Evolutionary conservation across 2,113 vertebrate genomes (phyloP).

Genomic region (Alouatta palliata): DNA sequence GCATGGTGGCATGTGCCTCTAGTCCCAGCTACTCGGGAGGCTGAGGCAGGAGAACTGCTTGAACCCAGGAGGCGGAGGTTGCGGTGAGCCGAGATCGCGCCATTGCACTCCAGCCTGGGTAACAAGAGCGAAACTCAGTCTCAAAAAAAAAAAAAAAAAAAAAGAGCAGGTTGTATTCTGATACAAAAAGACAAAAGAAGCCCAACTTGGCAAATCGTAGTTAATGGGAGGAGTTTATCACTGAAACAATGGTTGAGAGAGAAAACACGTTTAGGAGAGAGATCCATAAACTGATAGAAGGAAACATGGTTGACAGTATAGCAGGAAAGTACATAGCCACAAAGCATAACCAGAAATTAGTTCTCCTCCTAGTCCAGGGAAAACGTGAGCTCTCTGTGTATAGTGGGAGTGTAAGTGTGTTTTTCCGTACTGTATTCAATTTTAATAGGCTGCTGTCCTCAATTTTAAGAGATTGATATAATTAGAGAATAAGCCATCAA

Average conservation of each 20-base stretch:
- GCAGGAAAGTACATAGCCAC: neutral
- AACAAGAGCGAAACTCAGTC: too few relatives aligned
- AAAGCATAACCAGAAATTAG: neutral
- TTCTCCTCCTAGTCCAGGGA: neutral
- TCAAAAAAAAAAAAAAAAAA: too few relatives aligned
- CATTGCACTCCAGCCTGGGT: too few relatives aligned
- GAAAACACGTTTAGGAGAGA: neutral
- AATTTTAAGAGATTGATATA: neutral
- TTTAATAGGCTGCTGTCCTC: neutral
- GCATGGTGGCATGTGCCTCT: too few relatives aligned
- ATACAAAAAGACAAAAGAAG: neutral
- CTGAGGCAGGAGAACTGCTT: too few relatives aligned
- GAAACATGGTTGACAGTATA: neutral
- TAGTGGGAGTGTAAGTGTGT: neutral
- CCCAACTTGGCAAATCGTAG: neutral
- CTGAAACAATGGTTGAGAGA: neutral
- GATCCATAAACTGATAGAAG: neutral
- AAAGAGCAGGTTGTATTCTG: neutral
- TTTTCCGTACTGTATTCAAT: neutral
- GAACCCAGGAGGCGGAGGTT: too few relatives aligned
- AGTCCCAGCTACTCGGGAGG: too few relatives aligned
- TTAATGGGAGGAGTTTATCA: neutral
- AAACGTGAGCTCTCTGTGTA: neutral
- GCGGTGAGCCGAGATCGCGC: too few relatives aligned
- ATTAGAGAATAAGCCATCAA: neutral